Evolutionary conservation across 2,797 vertebrate species (phyloP), one percentile per base, ranked within the genome.

Genomic region (Leptoclinus maculatus): DNA sequence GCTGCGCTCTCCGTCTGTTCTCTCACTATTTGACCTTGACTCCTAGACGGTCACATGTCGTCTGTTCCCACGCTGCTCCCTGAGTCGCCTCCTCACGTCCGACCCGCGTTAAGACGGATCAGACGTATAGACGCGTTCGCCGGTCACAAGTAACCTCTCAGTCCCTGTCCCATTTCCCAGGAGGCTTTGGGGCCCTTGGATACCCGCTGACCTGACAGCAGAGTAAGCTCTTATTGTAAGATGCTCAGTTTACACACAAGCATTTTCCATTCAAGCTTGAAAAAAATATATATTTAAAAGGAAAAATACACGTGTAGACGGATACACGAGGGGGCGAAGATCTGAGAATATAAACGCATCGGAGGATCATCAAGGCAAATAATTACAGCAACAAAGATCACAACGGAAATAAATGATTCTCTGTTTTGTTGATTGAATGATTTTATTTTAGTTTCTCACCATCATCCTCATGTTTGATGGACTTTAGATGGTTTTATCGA

Each of bases 101-200:
- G 2, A 0, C 43, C 17, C 7, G 1, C 13, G 38, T 16, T 25
- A 19, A 72, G 78, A 65, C 47, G 65, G 75, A 62, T 84, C 71
- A 78, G 66, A 71, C 34, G 21, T 38, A 19, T 32, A 38, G 57
- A 36, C 49, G 7, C 16, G 51, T 53, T 6, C 0, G n/a, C n/a
- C 2, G 3, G 58, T 78, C 78, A 71, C 71, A 39, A 47, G 65
- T 49, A 13, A 12, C 54, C 62, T 38, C 10, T 56, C 21, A 14
- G 23, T 11, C 41, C 19, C 16, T 8, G 51, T 58, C 79, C 6
- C 16, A 7, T 77, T 84, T 89, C 88, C 79, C 90, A 88, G 79
- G 79, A 81, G 80, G 87, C 87, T 88, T 88, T 86, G 80, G 71
- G 69, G 38, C 1, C 32, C 10, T 21, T n/a, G 21, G 57, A 38